These are phyloP conservation scores for Harpagifer antarcticus DNA, from an alignment of 2,797 vertebrate genomes.

Conservation along the genomic window DNA sequence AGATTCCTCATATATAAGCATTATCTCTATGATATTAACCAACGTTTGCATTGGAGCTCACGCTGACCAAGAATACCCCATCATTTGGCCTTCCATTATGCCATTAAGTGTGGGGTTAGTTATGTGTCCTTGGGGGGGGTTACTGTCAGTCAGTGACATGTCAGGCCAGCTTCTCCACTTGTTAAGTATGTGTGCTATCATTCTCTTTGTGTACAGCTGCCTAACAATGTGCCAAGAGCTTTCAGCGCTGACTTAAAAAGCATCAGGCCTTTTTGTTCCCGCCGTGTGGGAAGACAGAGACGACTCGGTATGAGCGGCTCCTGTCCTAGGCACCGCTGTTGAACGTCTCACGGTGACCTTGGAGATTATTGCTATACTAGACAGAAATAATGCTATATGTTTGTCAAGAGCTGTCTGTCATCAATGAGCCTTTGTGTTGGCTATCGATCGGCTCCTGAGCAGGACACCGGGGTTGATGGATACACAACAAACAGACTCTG, in stretches of 20 bases:
- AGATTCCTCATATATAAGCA: conserved; percentile 20
- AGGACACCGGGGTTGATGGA: conserved; percentile 80
- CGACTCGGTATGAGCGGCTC: conserved; percentile 30
- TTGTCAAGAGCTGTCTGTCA: conserved; percentile 85
- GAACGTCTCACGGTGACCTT: conserved; percentile 77
- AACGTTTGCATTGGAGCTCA: conserved; percentile 25
- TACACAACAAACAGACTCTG: conserved; percentile 84
- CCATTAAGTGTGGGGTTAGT: conserved; percentile 46
- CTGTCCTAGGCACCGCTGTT: conserved; percentile 18
- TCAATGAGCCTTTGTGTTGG: conserved; percentile 85
- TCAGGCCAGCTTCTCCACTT: conserved; percentile 56
- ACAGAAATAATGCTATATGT: conserved; percentile 85
- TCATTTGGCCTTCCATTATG: conserved; percentile 47
- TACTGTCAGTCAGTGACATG: conserved; percentile 66
- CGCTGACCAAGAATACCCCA: conserved; percentile 27
- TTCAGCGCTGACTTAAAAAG: conserved; percentile 70
- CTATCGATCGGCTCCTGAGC: conserved; percentile 79
- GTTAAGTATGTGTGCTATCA: conserved; percentile 60
- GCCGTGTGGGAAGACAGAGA: conserved; percentile 34
- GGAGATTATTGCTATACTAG: conserved; percentile 84
- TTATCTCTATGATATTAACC: conserved; percentile 31
- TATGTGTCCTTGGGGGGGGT: conserved; percentile 55
- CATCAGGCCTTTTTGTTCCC: conserved; percentile 51
- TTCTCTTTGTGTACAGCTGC: conserved; percentile 58
- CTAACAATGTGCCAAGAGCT: conserved; percentile 76